Evolutionary conservation across 2,113 vertebrate species (phyloP).

Genomic region (Elephantulus edwardii): DNA sequence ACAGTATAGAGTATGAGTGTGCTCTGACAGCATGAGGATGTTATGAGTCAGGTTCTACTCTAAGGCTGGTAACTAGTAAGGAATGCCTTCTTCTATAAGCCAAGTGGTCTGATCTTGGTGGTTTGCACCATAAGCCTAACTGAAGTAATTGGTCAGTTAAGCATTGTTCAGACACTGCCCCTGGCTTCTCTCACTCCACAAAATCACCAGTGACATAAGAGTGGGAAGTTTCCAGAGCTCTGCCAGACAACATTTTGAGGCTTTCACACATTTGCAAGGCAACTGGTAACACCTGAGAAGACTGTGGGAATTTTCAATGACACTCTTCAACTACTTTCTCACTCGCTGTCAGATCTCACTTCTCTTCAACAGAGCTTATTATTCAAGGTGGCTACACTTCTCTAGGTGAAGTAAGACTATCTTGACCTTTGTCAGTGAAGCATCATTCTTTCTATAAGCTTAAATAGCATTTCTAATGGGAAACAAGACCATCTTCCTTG

Average conservation of each 20-base stretch:
- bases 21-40: background rate
- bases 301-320: background rate
- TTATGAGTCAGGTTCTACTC: background rate
- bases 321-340: conserved; percentile 36
- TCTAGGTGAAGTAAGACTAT: conserved; percentile 42
- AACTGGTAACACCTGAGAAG: conserved; percentile 48
- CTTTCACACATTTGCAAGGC: conserved; percentile 60
- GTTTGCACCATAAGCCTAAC: conserved; percentile 7
- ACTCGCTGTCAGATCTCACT: conserved; percentile 51
- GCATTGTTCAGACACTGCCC: conserved; percentile 24
- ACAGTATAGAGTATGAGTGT: background rate
- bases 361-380: conserved; percentile 17
- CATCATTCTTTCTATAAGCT: background rate
- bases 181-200: background rate
- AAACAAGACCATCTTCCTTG: background rate
- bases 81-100: background rate
- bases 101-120: background rate
- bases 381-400: conserved; percentile 51
- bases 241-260: conserved; percentile 37
- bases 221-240: background rate
- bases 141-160: conserved; percentile 34
- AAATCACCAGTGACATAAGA: background rate
- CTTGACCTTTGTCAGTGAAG: conserved; percentile 43
- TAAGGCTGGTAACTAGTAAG: background rate
- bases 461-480: background rate